Evolutionary conservation across 2,113 vertebrate genomes (phyloP).

Genomic region (Brachypteracias leptosomus): DNA sequence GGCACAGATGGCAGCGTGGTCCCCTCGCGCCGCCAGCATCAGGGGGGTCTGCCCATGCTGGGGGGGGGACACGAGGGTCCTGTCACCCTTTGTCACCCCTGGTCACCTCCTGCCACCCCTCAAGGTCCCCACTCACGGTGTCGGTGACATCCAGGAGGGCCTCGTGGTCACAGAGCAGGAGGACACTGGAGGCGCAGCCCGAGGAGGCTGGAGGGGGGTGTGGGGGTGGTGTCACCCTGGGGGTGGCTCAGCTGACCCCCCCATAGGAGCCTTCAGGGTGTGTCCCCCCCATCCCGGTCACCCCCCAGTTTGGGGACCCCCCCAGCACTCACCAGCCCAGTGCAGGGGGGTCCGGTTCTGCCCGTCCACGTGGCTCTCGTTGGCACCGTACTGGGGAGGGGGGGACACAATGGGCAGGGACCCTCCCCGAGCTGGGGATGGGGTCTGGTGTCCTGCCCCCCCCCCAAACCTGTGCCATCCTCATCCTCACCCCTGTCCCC

Average conservation of each 20-base stretch:
- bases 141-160: conserved; percentile 67
- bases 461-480: neutral
- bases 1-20: conserved; percentile 67
- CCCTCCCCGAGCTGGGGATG: neutral
- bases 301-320: neutral
- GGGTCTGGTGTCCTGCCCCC: neutral
- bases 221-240: neutral
- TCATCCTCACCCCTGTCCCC: neutral
- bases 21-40: conserved; percentile 71
- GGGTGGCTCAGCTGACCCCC: neutral
- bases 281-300: too few species aligned
- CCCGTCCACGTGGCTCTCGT: conserved; percentile 68
- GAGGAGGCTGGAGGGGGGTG: conserved; percentile 65
- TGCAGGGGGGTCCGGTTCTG: conserved; percentile 75
- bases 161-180: conserved; percentile 74
- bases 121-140: conserved; percentile 18
- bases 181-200: conserved; percentile 74
- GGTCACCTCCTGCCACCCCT: neutral
- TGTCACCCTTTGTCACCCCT: neutral
- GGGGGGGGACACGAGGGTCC: neutral
- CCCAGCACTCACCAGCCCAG: conserved; percentile 72
- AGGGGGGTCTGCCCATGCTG: conserved; percentile 75
- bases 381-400: conserved; percentile 70
- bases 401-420: neutral
- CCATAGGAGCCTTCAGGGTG: neutral